phyloP scores from a whole-genome alignment of 2,888 invertebrate genomes.

The Drosophila bunnanda region DNA sequence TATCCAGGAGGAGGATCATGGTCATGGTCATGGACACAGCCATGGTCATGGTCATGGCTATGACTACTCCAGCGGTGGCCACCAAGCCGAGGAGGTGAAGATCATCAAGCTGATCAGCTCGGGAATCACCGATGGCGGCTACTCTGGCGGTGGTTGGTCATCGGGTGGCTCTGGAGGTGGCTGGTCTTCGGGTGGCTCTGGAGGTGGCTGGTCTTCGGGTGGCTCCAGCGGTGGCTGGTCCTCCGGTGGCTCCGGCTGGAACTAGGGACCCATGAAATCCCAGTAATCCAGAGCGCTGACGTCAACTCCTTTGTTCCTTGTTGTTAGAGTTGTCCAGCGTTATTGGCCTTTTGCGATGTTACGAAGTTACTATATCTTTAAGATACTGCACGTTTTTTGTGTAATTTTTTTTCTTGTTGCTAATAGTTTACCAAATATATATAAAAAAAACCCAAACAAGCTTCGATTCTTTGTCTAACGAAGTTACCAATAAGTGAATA shows the following conservation, averaged over 20 bases:
- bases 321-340: slow-evolving; percentile 67
- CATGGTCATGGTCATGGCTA: slow-evolving; percentile 13
- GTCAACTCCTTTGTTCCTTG: slow-evolving; percentile 65
- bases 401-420: slow-evolving; percentile 41
- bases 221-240: slow-evolving; percentile 28
- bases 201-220: slow-evolving; percentile 44
- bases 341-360: slow-evolving; percentile 68
- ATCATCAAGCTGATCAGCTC: slow-evolving; percentile 46
- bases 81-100: slow-evolving; percentile 36
- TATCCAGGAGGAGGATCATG: slow-evolving; percentile 45
- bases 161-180: slow-evolving; percentile 42
- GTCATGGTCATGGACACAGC: slow-evolving; percentile 20
- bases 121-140: slow-evolving; percentile 29
- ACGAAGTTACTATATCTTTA: slow-evolving; percentile 52
- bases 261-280: slow-evolving; percentile 3
- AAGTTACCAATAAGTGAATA: slow-evolving; percentile 4
- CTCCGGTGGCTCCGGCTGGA: slow-evolving; percentile 15
- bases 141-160: slow-evolving; percentile 37
- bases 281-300: slow-evolving; percentile 35
- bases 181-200: slow-evolving; percentile 41
- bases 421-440: slow-evolving; percentile 53
- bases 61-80: slow-evolving; percentile 21
- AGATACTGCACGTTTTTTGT: slow-evolving; percentile 36
- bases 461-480: slow-evolving; percentile 9
- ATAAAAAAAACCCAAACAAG: slow-evolving; percentile 19